Evolutionary conservation across 2,888 invertebrate species (phyloP), one percentile per base, ranked within the genome.

Genomic region (Acrocyrtus sp.): DNA sequence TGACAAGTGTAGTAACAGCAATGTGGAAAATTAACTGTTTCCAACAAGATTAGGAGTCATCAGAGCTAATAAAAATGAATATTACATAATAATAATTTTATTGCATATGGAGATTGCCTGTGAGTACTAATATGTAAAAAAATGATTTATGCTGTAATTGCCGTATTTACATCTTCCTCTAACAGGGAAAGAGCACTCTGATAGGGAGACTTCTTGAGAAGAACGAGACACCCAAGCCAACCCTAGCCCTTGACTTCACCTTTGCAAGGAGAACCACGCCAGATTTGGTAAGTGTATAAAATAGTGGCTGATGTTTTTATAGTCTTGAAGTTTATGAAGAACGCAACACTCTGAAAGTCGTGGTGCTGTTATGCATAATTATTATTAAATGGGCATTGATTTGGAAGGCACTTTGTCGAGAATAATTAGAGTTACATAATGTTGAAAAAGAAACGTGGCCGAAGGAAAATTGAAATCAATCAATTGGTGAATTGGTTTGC

Each of bases 241-340:
- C 95, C 0, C 86, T 94, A 60, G 93, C 93, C 0, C 85, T 96
- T 81, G 95, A 96, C 83, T 96, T 95, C 83, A 91, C 91, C 10
- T 96, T 91, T 85, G 94, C 91, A 0, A 88, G 94, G 81, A 90
- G 90, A 84, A 87, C 88, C 19, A 88, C 87, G 29, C 88, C 88
- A 81, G 89, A 88, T 82, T 86, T 89, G 83, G 87, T 86, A 81
- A 83, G 81, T 22, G 22, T 17, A n/a, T n/a, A n/a, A n/a, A n/a
- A n/a, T n/a, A n/a, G n/a, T n/a, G n/a, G 21, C 10, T 61, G 34
- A 48, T 48, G 21, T 10, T 50, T 39, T 84, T 47, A 48, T 45
- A 76, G 82, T 45, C 43, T 41, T 41, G 41, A 3, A 56, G 24
- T 21, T 54, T 39, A 8, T 41, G 15, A 17, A 41, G 15, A n/a